Conservation (phyloP, 1,140 invertebrate genomes). For the Paralvinella palmiformis region DNA sequence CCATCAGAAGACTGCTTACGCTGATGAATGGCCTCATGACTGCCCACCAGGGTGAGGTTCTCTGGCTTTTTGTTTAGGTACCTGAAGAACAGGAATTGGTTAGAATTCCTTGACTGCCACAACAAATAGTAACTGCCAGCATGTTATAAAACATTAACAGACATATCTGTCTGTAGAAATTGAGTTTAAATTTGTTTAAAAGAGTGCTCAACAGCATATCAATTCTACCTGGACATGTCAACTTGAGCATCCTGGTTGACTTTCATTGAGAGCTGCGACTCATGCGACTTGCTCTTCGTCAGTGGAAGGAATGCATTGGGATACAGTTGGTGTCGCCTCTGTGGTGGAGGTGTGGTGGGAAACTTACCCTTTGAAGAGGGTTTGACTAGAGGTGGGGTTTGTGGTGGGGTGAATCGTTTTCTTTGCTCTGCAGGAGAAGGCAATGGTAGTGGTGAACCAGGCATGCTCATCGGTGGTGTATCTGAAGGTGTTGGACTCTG, state of each 20-base stretch:
- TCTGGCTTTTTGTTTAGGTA: conserved; percentile 35
- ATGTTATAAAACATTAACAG: not conserved
- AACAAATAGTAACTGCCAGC: too few species aligned
- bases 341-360: conserved; percentile 71
- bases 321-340: conserved; percentile 57
- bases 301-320: conserved; percentile 61
- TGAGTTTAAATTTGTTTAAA: too few species aligned
- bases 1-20: conserved; percentile 60
- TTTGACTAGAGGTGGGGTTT: conserved; percentile 54
- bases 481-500: not conserved
- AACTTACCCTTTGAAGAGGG: conserved; percentile 57
- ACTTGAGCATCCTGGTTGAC: conserved; percentile 56
- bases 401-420: conserved; percentile 54
- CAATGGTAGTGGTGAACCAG: conserved; percentile 35
- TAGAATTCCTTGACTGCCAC: too few species aligned
- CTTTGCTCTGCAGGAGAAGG: conserved; percentile 22
- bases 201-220: conserved; percentile 10
- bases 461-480: conserved; percentile 37
- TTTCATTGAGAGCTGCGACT: conserved; percentile 66
- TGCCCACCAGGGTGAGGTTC: conserved; percentile 31
- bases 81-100: conserved; percentile 18
- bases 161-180: not conserved
- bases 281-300: conserved; percentile 85
- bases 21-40: conserved; percentile 45
- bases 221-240: conserved; percentile 14